phyloP scores from a whole-genome alignment of 37 sponge, comb jelly and placozoan species.

The Geodia barretti region DNA sequence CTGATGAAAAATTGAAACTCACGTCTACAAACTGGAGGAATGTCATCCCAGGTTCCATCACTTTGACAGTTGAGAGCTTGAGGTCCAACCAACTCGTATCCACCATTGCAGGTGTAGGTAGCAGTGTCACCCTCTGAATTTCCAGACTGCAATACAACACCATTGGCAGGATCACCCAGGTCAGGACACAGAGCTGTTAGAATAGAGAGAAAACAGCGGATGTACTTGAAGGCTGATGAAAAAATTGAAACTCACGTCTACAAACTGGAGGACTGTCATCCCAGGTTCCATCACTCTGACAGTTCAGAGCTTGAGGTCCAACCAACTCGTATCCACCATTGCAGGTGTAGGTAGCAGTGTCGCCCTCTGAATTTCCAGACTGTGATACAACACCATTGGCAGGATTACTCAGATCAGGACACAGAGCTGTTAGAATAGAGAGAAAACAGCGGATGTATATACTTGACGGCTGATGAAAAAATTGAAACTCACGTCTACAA shows the following conservation, averaged over 20 bases:
- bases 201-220: too few relatives aligned
- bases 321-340: not conserved
- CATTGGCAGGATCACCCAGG: not conserved
- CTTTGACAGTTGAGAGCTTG: too few relatives aligned
- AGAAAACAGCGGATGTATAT: too few relatives aligned
- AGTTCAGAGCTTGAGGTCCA: not conserved
- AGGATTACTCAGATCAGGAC: not conserved
- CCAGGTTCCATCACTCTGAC: not conserved
- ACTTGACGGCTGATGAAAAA: too few relatives aligned
- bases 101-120: not conserved
- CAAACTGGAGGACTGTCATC: not conserved
- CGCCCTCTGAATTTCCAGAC: not conserved
- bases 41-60: too few relatives aligned
- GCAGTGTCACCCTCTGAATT: not conserved
- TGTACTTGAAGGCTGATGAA: too few relatives aligned
- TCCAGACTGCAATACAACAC: not conserved
- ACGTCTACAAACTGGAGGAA: too few relatives aligned
- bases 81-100: not conserved
- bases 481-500: too few relatives aligned
- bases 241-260: too few relatives aligned
- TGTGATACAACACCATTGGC: not conserved
- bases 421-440: not conserved
- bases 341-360: not conserved
- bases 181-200: not conserved
- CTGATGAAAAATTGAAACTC: too few relatives aligned